Evolutionary conservation across 2,797 vertebrate species (phyloP), one percentile per base, ranked within the genome.

Genomic region (Cetoscarus ocellatus): DNA sequence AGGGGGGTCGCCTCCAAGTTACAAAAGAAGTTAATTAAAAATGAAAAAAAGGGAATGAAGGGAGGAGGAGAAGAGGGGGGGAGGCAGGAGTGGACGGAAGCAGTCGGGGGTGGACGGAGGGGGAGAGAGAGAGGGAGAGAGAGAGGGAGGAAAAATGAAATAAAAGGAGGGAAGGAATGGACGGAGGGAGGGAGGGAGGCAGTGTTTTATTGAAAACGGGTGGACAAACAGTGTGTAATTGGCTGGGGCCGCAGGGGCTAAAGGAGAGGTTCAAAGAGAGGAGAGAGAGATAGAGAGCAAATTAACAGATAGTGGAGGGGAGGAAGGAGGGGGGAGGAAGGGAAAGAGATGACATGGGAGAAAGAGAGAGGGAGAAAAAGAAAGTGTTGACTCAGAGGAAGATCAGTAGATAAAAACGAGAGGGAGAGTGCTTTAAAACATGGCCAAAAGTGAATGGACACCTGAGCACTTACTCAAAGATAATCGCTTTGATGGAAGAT

Each of bases 21-120:
- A 92, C 90, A 92, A 92, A 92, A 92, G 90, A 92, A 92, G 91
- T 92, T 91, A 92, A 92, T 92, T 92, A 92, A 91, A 91, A 91
- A 90, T 88, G 84, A 91, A 91, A 87, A n/a, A 92, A 88, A 86
- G 73, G 72, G 75, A 77, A 63, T 1, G 66, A 51, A 73, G 47
- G 59, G 59, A 54, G 64, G 58, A 47, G 18, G 55, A 55, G 47
- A 66, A 58, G 11, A 40, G 36, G 39, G 53, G 43, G 71, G 55
- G 64, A 43, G 82, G 64, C 43, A 34, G 65, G 82, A 80, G 80
- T 80, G 82, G 84, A 87, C 61, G 75, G 79, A 83, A 72, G 80
- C 54, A 75, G 85, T 70, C 19, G 67, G 79, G 82, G 80, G 80
- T 52, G 69, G 77, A 54, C 34, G n/a, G 52, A 54, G 49, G 58